phyloP scores from a whole-genome alignment of 2,113 vertebrate species.

The Psophia crepitans region DNA sequence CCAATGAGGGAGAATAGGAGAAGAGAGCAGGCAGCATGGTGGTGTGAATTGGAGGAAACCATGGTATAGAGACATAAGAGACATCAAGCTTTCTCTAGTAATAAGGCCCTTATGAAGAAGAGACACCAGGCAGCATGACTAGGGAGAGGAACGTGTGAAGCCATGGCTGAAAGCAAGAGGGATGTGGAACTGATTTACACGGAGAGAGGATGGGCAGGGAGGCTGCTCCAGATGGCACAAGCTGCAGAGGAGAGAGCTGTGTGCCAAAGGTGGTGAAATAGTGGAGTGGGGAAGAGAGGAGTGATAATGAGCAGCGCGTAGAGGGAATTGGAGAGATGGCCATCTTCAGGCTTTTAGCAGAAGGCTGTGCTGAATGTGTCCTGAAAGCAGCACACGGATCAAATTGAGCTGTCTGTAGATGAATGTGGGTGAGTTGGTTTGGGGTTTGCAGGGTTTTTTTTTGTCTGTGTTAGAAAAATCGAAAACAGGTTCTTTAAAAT shows the following conservation, averaged over 20 bases:
- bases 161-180: neutral
- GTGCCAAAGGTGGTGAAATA: neutral
- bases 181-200: rapidly evolving
- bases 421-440: neutral
- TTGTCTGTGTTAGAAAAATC: neutral
- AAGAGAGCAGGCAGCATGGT: neutral
- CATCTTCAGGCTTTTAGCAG: neutral
- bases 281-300: neutral
- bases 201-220: neutral
- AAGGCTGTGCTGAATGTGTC: neutral
- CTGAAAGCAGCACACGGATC: neutral
- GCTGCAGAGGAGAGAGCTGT: neutral
- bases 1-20: neutral
- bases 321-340: neutral
- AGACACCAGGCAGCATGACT: neutral
- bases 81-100: neutral
- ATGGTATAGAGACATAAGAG: rapidly evolving
- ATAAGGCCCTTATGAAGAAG: neutral
- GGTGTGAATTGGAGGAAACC: neutral
- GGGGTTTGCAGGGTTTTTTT: neutral
- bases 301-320: rapidly evolving
- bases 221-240: neutral
- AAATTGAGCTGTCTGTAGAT: neutral
- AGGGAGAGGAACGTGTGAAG: neutral
- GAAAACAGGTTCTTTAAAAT: neutral